phyloP scores from a whole-genome alignment of 2,888 invertebrate genomes.

The Drosophila monieri region DNA sequence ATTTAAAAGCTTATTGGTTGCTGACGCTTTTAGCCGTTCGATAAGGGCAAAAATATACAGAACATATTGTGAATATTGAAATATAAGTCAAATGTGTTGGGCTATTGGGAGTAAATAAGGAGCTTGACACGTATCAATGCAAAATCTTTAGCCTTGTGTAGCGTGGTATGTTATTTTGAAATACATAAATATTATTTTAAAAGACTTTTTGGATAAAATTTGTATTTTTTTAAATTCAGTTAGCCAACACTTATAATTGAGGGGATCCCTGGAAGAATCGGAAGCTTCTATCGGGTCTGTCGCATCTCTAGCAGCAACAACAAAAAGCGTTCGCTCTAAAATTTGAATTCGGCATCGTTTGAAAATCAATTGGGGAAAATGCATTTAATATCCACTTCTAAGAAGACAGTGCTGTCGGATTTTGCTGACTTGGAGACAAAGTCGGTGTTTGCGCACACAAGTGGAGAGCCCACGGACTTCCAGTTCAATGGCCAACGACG shows the following conservation, averaged over 20 bases:
- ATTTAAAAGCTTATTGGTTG: neutral
- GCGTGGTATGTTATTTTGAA: no score
- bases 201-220: neutral
- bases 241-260: no score
- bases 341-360: conserved; percentile 13
- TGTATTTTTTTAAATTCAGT: no score
- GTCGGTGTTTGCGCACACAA: conserved; percentile 73
- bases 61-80: conserved; percentile 1
- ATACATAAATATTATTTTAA: neutral
- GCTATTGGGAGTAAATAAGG: neutral
- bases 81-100: conserved; percentile 1
- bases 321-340: conserved; percentile 7
- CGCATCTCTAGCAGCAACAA: neutral
- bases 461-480: conserved; percentile 81
- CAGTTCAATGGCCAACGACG: conserved; percentile 79
- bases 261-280: neutral
- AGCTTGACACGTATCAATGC: neutral
- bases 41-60: neutral
- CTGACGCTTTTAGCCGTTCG: neutral
- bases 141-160: neutral
- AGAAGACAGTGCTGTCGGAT: conserved; percentile 78
- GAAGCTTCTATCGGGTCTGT: neutral
- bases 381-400: conserved; percentile 82
- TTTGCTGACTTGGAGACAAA: conserved; percentile 81
- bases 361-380: conserved; percentile 56